Percentiles rank a stretch among this genome's conserved stretches.
These are phyloP conservation scores for Cheilinus undulatus DNA, from an alignment of 2,113 vertebrate genomes.

Conservation along the genomic window DNA sequence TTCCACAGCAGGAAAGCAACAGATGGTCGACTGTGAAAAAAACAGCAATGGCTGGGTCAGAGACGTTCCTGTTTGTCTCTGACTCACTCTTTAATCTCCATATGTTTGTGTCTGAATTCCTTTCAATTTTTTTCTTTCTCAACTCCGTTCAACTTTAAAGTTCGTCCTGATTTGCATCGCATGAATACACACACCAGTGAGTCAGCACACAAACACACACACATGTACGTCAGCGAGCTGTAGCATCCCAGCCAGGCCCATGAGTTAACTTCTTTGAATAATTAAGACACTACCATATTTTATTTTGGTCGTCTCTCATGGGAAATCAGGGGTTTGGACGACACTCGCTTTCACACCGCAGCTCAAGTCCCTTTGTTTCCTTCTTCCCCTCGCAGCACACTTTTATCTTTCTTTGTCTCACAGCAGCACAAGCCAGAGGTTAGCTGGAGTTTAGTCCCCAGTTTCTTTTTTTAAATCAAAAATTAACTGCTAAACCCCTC, in stretches of 20 bases:
- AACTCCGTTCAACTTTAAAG: conserved; percentile 5
- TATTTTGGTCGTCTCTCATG: conserved; percentile 31
- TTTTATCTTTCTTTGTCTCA: not conserved
- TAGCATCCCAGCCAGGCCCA: conserved; percentile 10
- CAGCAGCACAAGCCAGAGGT: not conserved
- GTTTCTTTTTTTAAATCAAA: not conserved
- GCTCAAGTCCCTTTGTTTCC: not conserved
- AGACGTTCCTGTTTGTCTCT: not conserved
- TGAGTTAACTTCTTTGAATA: conserved; percentile 43
- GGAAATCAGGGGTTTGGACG: conserved; percentile 48
- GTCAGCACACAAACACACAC: conserved; percentile 40
- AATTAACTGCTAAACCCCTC: too few species aligned
- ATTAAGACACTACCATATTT: conserved; percentile 41
- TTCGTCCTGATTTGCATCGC: conserved; percentile 35
- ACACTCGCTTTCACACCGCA: not conserved
- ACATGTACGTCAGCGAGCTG: not conserved
- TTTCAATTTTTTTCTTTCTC: not conserved
- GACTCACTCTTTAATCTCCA: conserved; percentile 12
- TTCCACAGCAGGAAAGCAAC: not conserved
- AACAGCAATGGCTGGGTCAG: not conserved
- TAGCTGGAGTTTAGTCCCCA: conserved; percentile 8
- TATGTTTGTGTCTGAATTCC: not conserved
- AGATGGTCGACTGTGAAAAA: not conserved
- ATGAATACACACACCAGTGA: conserved; percentile 37
- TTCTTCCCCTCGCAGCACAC: not conserved